These are phyloP conservation scores for Panzeria rudis DNA, from an alignment of 2,888 invertebrate genomes.

Conservation along the genomic window DNA sequence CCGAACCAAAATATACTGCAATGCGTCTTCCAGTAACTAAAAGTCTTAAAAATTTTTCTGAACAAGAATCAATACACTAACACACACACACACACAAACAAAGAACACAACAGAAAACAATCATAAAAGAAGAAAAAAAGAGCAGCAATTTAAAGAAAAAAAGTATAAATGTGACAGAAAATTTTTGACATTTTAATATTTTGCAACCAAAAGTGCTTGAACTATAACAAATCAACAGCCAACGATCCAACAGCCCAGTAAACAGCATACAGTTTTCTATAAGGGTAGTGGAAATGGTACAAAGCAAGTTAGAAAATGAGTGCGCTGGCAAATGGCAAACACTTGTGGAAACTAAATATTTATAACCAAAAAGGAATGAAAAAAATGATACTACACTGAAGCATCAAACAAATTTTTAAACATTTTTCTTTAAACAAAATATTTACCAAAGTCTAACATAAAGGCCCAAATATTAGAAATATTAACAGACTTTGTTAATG, in stretches of 20 bases:
- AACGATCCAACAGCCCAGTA: slow-evolving; percentile 35
- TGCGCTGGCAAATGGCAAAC: slow-evolving; percentile 57
- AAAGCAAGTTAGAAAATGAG: neutral
- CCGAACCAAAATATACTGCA: slow-evolving; percentile 30
- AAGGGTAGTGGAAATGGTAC: neutral
- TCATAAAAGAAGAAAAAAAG: neutral
- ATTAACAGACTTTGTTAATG: slow-evolving; percentile 34
- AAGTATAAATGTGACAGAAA: slow-evolving; percentile 41
- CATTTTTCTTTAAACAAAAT: slow-evolving; percentile 2
- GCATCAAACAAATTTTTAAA: neutral
- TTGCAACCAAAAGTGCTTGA: slow-evolving; percentile 68
- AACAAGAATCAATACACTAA: neutral
- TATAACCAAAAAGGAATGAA: slow-evolving; percentile 17
- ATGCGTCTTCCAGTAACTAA: slow-evolving; percentile 25
- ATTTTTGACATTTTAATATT: slow-evolving; percentile 71
- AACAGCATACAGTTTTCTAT: slow-evolving; percentile 5
- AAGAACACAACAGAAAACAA: neutral
- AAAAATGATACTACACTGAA: neutral
- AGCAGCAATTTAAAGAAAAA: neutral
- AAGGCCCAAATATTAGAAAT: slow-evolving; percentile 55
- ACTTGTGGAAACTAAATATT: slow-evolving; percentile 58
- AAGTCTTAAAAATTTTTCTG: slow-evolving; percentile 7
- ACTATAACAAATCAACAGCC: slow-evolving; percentile 65
- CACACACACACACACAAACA: neutral
- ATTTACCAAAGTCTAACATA: slow-evolving; percentile 39